phyloP scores from a whole-genome alignment of 2,113 vertebrate species.

The Stegostoma tigrinum region DNA sequence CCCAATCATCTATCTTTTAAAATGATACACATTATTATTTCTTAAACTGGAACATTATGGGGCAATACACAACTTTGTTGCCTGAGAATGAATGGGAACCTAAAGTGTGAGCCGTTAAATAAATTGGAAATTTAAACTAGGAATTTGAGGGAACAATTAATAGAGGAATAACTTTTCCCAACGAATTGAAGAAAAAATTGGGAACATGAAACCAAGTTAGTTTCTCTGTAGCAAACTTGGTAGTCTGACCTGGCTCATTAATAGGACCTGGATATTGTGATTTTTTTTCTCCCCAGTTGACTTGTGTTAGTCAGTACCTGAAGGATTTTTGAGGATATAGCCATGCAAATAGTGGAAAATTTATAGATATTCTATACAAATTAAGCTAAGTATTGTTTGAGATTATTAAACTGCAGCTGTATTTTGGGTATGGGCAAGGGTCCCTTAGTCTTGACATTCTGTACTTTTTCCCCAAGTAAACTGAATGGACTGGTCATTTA shows the following conservation, averaged over 20 bases:
- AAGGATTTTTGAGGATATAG: neutral
- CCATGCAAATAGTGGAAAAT: neutral
- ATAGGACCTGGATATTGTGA: neutral
- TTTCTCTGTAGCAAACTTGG: neutral
- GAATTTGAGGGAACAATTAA: neutral
- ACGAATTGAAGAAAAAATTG: neutral
- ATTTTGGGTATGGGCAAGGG: neutral
- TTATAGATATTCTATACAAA: neutral
- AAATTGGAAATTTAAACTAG: neutral
- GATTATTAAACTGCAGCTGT: neutral
- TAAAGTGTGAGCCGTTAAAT: neutral
- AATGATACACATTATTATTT: neutral
- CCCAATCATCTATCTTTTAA: neutral
- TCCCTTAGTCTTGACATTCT: neutral
- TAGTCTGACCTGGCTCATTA: neutral
- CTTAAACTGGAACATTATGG: neutral
- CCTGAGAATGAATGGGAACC: neutral
- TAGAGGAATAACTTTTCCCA: neutral
- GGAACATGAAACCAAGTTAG: neutral
- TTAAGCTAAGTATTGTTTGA: neutral
- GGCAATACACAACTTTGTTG: neutral
- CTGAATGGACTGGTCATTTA: neutral
- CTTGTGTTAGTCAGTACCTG: neutral
- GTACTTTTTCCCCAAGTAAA: neutral
- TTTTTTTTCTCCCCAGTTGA: neutral